Evolutionary conservation across 92 coral and sea anemone genomes (phyloP), one percentile per base, ranked within the genome.

Genomic region (Porites evermanni): DNA sequence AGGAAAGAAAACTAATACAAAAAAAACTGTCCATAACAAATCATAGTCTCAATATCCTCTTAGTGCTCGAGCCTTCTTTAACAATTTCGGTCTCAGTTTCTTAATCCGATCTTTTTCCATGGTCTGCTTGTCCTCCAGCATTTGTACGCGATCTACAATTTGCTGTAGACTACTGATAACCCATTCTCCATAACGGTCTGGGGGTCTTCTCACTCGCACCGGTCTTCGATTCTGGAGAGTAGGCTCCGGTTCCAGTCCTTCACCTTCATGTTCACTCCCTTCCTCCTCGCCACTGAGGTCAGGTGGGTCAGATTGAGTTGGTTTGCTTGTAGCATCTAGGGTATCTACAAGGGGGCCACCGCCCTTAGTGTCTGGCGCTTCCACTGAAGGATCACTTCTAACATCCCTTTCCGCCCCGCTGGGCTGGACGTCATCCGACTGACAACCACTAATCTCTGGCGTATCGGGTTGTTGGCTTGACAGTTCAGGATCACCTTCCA

Each of bases 151-250:
- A 13, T 18, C n/a, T 14, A 20, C 17, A 24, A 74, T 74, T 18
- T 74, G 23, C 29, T 74, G 56, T 1, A 79, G 26, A 63, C 56
- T 23, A 52, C 63, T 84, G 4, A 87, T 32, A 73, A 74, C 64
- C 89, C 91, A 84, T 13, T 83, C 91, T 3, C 91, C 75, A 73
- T 87, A 87, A 8, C 84, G 91, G 53, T 88, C 82, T 14, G 89
- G 91, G 19, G 78, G 83, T 52, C 23, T 81, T 74, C 88, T 24
- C 80, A 72, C 77, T 18, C 89, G 89, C 66, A 77, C 74, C 12
- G 89, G 78, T 79, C 89, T 72, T 53, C 73, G 79, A 52, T 60
- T 82, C 58, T 82, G 87, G 8, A 13, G 24, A 26, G 83, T 32
- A 29, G 64, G 51, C 18, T 13, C 63, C 69, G 16, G 59, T 69